These are phyloP conservation scores for Lingula anatina DNA, from an alignment of 2,888 invertebrate genomes.

Conservation along the genomic window DNA sequence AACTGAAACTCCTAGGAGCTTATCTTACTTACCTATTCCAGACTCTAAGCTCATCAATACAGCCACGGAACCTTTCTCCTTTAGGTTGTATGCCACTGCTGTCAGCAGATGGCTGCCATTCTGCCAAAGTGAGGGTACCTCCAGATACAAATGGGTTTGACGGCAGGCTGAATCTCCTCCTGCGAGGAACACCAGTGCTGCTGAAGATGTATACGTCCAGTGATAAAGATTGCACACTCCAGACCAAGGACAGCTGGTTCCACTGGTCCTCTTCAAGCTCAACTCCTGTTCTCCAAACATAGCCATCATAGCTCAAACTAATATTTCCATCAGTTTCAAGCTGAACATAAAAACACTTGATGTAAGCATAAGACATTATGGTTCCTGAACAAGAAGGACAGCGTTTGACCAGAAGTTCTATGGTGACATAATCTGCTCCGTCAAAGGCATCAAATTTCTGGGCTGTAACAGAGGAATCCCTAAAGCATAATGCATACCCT, in stretches of 20 bases:
- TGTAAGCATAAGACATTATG: constrained; percentile 15
- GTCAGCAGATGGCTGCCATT: constrained; percentile 14
- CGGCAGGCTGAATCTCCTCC: not conserved
- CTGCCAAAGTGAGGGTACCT: constrained; percentile 16
- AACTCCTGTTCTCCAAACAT: constrained; percentile 7
- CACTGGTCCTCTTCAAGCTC: constrained; percentile 11
- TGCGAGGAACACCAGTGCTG: not conserved
- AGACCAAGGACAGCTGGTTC: constrained; percentile 13
- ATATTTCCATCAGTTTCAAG: constrained; percentile 5
- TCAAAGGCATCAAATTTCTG: constrained; percentile 5
- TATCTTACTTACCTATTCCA: constrained; percentile 19
- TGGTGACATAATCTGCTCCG: constrained; percentile 6
- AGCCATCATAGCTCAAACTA: constrained; percentile 4
- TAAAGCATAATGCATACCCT: constrained; percentile 14
- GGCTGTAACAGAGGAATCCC: constrained; percentile 14
- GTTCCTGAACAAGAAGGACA: constrained; percentile 15
- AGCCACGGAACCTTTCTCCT: constrained; percentile 13
- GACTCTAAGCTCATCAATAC: constrained; percentile 19
- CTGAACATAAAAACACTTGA: constrained; percentile 10
- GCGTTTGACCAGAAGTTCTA: constrained; percentile 17
- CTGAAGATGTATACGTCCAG: constrained; percentile 5
- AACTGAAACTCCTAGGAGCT: too few relatives aligned
- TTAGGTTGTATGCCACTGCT: constrained; percentile 6
- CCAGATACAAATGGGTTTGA: constrained; percentile 2
- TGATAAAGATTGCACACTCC: not conserved